Evolutionary conservation across 2,113 vertebrate species (phyloP).

Genomic region (Erinaceus europaeus): DNA sequence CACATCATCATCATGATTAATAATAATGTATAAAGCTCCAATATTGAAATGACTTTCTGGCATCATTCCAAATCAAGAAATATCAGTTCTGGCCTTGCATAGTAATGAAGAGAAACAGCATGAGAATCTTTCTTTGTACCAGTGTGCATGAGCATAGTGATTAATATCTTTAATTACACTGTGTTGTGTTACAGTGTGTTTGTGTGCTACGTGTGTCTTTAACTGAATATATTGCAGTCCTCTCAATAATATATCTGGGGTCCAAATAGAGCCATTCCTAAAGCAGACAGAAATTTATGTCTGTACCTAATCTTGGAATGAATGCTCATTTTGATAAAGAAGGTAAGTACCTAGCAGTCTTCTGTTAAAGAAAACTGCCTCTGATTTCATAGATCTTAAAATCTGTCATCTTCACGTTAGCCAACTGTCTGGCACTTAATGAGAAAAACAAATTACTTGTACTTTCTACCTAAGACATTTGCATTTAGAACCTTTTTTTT

Average conservation of each 20-base stretch:
- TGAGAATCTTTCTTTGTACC: slow-evolving; percentile 50
- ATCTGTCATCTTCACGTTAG: slow-evolving; percentile 55
- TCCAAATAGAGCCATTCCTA: slow-evolving; percentile 28
- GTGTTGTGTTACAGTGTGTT: neutral
- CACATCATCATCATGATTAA: slow-evolving; percentile 70
- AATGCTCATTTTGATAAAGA: slow-evolving; percentile 48
- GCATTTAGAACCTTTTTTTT: slow-evolving; percentile 52
- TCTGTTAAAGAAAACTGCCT: slow-evolving; percentile 58
- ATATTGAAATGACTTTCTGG: slow-evolving; percentile 75
- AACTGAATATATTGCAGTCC: slow-evolving; percentile 9
- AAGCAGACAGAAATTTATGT: neutral
- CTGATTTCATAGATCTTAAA: slow-evolving; percentile 51
- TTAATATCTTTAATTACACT: slow-evolving; percentile 71
- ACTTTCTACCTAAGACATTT: slow-evolving; percentile 52
- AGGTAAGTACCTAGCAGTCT: neutral
- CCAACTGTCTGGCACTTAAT: slow-evolving; percentile 57
- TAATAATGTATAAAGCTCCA: slow-evolving; percentile 70
- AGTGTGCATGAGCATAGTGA: slow-evolving; percentile 53
- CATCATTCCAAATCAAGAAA: slow-evolving; percentile 74
- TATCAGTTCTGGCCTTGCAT: slow-evolving; percentile 57
- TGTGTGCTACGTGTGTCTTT: neutral
- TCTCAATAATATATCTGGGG: slow-evolving; percentile 7
- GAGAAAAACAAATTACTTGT: slow-evolving; percentile 77
- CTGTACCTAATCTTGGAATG: slow-evolving; percentile 36
- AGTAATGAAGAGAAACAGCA: slow-evolving; percentile 72